These are phyloP conservation scores for Tiphia femorata DNA, from an alignment of 2,888 invertebrate genomes.

Conservation along the genomic window DNA sequence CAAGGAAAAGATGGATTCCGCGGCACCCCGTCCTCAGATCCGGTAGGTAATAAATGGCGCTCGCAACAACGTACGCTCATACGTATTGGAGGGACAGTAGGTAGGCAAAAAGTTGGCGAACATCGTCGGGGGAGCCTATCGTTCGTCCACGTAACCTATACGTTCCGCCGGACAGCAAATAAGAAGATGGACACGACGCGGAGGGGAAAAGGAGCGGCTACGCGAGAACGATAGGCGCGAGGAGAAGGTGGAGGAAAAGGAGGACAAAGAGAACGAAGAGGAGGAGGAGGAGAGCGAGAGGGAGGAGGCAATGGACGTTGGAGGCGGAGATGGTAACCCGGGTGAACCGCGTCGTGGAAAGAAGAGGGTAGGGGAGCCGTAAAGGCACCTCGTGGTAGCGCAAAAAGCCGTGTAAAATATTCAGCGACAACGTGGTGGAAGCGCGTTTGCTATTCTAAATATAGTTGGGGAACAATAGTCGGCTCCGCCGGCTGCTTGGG, in stretches of 20 bases:
- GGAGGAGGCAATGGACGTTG: neutral
- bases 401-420: slow-evolving; percentile 26
- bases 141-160: no score
- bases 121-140: no score
- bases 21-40: no score
- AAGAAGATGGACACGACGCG: no score
- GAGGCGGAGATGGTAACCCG: slow-evolving; percentile 10
- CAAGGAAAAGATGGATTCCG: no score
- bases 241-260: neutral
- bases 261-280: neutral
- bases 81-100: no score
- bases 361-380: slow-evolving; percentile 15
- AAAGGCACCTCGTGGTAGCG: slow-evolving; percentile 13
- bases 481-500: slow-evolving; percentile 35
- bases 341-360: slow-evolving; percentile 5
- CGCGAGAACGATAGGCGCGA: neutral
- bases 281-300: neutral
- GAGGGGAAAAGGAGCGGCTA: neutral
- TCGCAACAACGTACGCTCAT: no score
- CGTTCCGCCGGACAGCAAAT: no score
- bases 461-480: slow-evolving; percentile 29
- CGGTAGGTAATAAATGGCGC: no score
- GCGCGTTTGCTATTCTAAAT: slow-evolving; percentile 32
- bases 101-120: no score
- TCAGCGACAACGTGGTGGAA: slow-evolving; percentile 16